Percentiles rank a stretch among this genome's conserved stretches.
Evolutionary conservation across 2,797 vertebrate genomes (phyloP).

Genomic region (Iguana delicatissima): DNA sequence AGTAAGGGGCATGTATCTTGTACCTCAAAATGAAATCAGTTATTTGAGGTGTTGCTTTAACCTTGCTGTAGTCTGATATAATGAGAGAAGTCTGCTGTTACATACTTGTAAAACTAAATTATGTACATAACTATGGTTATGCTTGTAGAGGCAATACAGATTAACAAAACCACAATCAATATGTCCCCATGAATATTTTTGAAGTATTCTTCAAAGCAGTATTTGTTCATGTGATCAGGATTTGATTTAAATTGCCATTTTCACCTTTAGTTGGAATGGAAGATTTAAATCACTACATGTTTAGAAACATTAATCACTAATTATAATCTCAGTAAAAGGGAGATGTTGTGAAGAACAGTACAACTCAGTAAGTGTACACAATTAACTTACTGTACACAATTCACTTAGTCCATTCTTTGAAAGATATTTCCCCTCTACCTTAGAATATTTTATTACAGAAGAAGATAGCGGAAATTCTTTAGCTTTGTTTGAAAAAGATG

Average conservation of each 20-base stretch:
- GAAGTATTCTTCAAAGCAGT: no score
- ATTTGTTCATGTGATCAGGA: conserved; percentile 30
- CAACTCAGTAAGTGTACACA: not conserved
- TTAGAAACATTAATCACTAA: not conserved
- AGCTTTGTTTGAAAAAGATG: not conserved
- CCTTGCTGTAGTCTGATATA: no score
- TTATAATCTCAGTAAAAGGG: conserved; percentile 41
- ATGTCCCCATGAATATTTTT: no score
- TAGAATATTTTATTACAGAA: not conserved
- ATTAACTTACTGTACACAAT: not conserved
- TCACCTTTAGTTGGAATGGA: conserved; percentile 27
- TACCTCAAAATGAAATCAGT: no score
- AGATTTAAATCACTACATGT: conserved; percentile 26
- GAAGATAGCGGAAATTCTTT: not conserved
- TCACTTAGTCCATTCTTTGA: not conserved
- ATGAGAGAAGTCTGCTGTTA: no score
- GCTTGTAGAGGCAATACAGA: no score
- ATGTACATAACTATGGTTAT: no score
- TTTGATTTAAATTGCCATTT: conserved; percentile 17
- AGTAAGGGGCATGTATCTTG: no score
- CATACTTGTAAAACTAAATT: no score
- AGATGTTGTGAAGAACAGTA: not conserved
- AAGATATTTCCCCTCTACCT: not conserved
- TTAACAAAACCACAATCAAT: no score
- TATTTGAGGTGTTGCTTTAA: no score